phyloP scores from a whole-genome alignment of 2,888 invertebrate genomes.

The Plebejus argus region DNA sequence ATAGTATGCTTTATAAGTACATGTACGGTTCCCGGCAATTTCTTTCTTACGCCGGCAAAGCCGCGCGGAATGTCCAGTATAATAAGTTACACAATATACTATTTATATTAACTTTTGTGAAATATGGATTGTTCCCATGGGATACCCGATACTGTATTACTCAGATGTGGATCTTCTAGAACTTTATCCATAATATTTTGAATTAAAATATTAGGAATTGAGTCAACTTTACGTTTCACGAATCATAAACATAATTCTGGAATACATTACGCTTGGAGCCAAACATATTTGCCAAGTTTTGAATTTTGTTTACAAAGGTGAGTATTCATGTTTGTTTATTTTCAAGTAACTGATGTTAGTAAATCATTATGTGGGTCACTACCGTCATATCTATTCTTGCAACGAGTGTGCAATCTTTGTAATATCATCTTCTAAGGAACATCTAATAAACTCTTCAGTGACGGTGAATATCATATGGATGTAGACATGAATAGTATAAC shows the following conservation, averaged over 20 bases:
- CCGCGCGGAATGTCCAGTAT: no score
- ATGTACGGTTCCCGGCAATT: no score
- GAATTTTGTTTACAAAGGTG: conserved; percentile 25
- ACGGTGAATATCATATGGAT: no score
- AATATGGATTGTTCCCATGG: no score
- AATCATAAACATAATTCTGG: conserved; percentile 33
- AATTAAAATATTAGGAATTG: conserved; percentile 14
- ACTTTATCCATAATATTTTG: not conserved
- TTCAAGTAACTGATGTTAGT: not conserved
- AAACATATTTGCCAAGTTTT: conserved; percentile 31
- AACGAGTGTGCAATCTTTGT: not conserved
- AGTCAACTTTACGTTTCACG: conserved; percentile 24
- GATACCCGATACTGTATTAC: not conserved
- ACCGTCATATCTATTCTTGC: conserved; percentile 15
- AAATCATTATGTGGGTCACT: conserved; percentile 6
- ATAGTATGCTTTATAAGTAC: no score
- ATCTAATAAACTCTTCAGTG: not conserved
- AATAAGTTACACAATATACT: not conserved
- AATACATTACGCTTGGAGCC: conserved; percentile 25
- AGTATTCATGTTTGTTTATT: not conserved
- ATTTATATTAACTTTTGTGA: not conserved
- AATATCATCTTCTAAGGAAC: not conserved
- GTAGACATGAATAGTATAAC: no score
- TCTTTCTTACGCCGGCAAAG: no score
- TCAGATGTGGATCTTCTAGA: not conserved